Evolutionary conservation across 2,113 vertebrate species (phyloP).

Genomic region (Passer montanus): DNA sequence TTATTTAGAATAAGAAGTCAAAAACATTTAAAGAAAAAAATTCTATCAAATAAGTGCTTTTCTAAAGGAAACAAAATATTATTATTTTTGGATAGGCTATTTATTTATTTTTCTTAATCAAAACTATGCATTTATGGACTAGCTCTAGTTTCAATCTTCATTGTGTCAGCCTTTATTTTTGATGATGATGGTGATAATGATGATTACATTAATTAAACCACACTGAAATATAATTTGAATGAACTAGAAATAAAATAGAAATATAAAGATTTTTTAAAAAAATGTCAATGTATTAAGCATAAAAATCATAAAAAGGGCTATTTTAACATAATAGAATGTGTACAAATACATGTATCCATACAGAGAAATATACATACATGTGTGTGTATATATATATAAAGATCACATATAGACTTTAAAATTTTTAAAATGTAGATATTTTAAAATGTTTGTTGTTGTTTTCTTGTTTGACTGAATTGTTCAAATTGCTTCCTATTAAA

Average conservation of each 20-base stretch:
- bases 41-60: not conserved
- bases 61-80: not conserved
- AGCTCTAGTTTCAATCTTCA: not conserved
- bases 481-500: not conserved
- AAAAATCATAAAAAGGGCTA: not conserved
- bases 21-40: not conserved
- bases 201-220: not conserved
- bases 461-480: not conserved
- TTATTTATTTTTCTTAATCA: not conserved
- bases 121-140: not conserved
- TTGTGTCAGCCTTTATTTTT: not conserved
- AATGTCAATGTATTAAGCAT: not conserved
- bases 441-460: not conserved
- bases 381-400: not conserved
- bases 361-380: not conserved
- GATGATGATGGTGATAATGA: not conserved
- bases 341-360: not conserved
- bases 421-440: not conserved
- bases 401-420: not conserved
- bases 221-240: not conserved
- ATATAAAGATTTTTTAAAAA: not conserved
- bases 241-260: not conserved
- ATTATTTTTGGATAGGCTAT: not conserved
- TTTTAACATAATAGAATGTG: not conserved
- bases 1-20: not conserved